These are phyloP conservation scores for Edolisoma coerulescens DNA, from an alignment of 2,113 vertebrate species.

Conservation along the genomic window DNA sequence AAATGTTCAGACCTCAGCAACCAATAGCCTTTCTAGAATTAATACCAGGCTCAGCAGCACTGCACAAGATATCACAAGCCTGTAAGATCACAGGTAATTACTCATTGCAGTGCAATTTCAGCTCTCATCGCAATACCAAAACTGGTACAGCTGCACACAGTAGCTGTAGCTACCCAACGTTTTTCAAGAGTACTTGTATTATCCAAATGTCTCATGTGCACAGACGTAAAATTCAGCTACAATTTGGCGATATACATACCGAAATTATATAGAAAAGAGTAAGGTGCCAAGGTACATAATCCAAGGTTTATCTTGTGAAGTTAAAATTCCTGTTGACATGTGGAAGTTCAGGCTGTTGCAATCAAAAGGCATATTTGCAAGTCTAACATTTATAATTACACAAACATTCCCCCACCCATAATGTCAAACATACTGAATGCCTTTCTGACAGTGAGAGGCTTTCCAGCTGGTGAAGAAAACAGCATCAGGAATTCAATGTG, in stretches of 20 bases:
- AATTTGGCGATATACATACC: neutral
- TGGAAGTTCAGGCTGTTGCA: slow-evolving; percentile 54
- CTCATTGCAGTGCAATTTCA: neutral
- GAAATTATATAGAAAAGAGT: neutral
- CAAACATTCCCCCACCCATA: slow-evolving; percentile 61
- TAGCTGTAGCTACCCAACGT: slow-evolving; percentile 11
- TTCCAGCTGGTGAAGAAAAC: slow-evolving; percentile 47
- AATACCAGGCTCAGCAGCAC: neutral
- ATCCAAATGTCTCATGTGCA: neutral
- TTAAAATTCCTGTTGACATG: slow-evolving; percentile 42
- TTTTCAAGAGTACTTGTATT: neutral
- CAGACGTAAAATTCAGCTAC: neutral
- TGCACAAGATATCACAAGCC: slow-evolving; percentile 36
- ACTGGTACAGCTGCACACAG: neutral
- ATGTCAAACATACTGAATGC: slow-evolving; percentile 47
- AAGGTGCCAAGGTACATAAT: neutral
- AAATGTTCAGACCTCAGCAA: neutral
- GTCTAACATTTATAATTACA: slow-evolving; percentile 53
- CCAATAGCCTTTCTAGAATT: neutral
- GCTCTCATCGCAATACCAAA: slow-evolving; percentile 23
- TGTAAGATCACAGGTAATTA: slow-evolving; percentile 30
- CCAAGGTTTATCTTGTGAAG: slow-evolving; percentile 20
- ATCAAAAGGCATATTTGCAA: slow-evolving; percentile 57
- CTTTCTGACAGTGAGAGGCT: slow-evolving; percentile 18
- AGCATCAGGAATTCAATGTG: neutral